Percentiles rank a stretch among this genome's conserved stretches.
Conservation (phyloP, 2,113 vertebrate genomes). For the Gnathonemus echidnorhynchus region DNA sequence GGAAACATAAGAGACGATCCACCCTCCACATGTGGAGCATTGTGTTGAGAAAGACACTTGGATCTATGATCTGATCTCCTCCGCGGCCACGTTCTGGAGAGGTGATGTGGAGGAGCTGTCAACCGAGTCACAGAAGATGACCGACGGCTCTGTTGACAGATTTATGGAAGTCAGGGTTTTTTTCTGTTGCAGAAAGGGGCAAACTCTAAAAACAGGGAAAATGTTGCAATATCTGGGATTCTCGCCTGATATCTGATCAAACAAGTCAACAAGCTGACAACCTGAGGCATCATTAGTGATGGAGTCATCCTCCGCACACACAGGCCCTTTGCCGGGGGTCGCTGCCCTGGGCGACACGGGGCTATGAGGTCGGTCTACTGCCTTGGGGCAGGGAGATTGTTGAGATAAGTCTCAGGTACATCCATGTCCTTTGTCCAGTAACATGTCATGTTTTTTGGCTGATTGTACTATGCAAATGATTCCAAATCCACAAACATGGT, state of each 20-base stretch:
- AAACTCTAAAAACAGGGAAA: not conserved
- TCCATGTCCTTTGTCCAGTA: not conserved
- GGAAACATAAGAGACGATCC: not conserved
- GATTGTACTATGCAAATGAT: not conserved
- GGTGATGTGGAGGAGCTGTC: constrained; percentile 22
- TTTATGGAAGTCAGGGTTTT: constrained; percentile 19
- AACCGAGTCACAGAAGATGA: constrained; percentile 23
- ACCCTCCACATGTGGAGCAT: not conserved
- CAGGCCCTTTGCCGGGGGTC: constrained; percentile 46
- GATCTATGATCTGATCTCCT: constrained; percentile 15
- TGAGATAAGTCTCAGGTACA: not conserved
- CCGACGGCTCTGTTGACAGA: constrained; percentile 31
- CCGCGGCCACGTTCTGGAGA: constrained; percentile 20
- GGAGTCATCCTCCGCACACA: constrained; percentile 40
- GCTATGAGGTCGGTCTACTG: constrained; percentile 23
- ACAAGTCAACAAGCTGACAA: constrained; percentile 47
- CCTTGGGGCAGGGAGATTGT: constrained; percentile 8
- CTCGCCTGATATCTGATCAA: constrained; percentile 55
- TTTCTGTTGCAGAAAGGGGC: constrained; percentile 8
- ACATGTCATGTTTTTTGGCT: not conserved
- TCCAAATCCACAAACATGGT: not conserved
- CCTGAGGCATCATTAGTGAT: constrained; percentile 56
- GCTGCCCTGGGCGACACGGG: constrained; percentile 45
- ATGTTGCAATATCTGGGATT: constrained; percentile 31
- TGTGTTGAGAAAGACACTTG: not conserved